Percentiles rank a stretch among this genome's conserved stretches.
Conservation (phyloP, 2,797 vertebrate genomes). For the Pangasius larnaudii region DNA sequence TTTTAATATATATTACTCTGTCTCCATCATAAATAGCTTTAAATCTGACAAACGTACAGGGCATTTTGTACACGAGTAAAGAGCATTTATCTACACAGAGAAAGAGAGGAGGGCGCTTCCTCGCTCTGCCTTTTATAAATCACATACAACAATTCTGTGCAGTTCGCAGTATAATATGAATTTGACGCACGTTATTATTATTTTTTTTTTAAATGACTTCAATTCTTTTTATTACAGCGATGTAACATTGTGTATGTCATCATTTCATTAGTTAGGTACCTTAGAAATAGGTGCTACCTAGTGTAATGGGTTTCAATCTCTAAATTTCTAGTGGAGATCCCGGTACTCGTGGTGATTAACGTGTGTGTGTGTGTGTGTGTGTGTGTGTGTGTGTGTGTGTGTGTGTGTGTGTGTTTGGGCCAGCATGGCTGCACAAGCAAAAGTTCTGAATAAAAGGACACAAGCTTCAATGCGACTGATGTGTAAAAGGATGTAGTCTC, state of each 20-base stretch:
- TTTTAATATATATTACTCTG: conserved; percentile 81
- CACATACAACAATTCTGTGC: not conserved
- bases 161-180: not conserved
- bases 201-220: not conserved
- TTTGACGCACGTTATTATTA: not conserved
- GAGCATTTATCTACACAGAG: conserved; percentile 54
- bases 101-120: conserved; percentile 27
- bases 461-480: conserved; percentile 35
- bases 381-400: not conserved
- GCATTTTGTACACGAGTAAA: conserved; percentile 51
- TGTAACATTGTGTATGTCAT: not conserved
- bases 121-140: conserved; percentile 1
- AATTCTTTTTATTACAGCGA: not conserved
- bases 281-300: not conserved
- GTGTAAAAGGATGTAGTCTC: conserved; percentile 55
- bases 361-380: not conserved
- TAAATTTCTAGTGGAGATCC: not conserved
- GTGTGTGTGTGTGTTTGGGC: not conserved
- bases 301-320: not conserved
- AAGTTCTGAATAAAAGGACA: not conserved
- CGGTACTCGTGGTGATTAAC: not conserved
- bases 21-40: conserved; percentile 83
- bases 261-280: not conserved
- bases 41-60: conserved; percentile 59
- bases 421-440: conserved; percentile 2